Base-by-base conservation (phyloP, 1,140 invertebrate genomes). In the Lasioglossum baleicum region DNA sequence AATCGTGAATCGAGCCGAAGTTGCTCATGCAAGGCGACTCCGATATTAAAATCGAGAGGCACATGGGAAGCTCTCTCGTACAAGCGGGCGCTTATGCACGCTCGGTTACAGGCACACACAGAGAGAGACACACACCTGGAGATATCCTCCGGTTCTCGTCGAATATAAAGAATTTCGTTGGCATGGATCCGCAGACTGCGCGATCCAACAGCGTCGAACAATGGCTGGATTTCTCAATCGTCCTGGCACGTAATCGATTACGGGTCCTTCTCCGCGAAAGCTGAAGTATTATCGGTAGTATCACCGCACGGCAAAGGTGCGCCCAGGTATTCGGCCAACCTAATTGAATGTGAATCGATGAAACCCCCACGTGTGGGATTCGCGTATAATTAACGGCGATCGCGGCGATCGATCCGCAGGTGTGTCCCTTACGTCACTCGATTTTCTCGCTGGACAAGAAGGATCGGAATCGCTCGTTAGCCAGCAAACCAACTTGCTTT, bases 311-410 rank as follows among this genome's bases (percentile, higher is more conserved):
- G 56, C 7, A 15, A 44, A 78, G 72, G 83, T 71, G 74, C 74
- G 67, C 61, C 83, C 26, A 58, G 71, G 67, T 53, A 84, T 84
- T 85, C 74, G 71, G 65, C 60, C 63, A 22, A 2, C 51, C 61
- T 85, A 82, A 84, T 85, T 84, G 74, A 84, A 78, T 79, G 74
- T 17, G 83, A 85, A 82, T 84, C 80, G 66, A 68, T 48, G 60
- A 64, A 68, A 82, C 60, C 10, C 10, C 13, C 66, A 75, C 15
- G 75, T 74, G 80, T 84, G 80, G 83, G 87, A 87, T 84, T 71
- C 78, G 80, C 85, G 81, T 83, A 82, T 89, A 88, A 85, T 85
- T 81, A 84, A 82, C 44, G 61, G 64, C 61, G 64, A 79, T 84
- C 63, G 22, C 44, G 60, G 40, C n/a, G 20, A 67, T 70, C 81